A percentile compares a stretch with the other conserved stretches of the same genome.
These are phyloP conservation scores for Lasioglossum morio DNA, from an alignment of 2,888 invertebrate species.

Conservation along the genomic window DNA sequence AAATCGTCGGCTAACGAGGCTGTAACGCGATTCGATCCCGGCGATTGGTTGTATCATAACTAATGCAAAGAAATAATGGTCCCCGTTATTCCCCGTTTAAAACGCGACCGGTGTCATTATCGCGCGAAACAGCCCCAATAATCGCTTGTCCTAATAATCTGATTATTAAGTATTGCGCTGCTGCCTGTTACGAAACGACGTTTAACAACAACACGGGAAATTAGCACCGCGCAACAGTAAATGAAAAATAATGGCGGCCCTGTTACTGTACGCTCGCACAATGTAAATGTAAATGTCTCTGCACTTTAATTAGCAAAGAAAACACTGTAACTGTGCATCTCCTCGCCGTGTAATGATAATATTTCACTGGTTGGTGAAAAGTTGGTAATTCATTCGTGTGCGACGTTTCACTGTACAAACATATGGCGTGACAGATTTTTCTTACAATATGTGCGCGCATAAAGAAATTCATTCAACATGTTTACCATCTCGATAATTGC, in stretches of 20 bases:
- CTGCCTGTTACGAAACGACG: slow-evolving; percentile 27
- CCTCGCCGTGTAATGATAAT: not conserved
- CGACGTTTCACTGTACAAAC: not conserved
- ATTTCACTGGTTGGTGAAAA: not conserved
- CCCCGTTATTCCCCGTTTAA: slow-evolving; percentile 44
- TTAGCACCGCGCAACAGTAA: slow-evolving; percentile 3
- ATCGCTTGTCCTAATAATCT: slow-evolving; percentile 52
- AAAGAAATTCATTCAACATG: not conserved
- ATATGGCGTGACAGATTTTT: not conserved
- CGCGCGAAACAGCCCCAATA: slow-evolving; percentile 29
- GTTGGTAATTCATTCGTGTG: not conserved
- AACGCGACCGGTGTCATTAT: slow-evolving; percentile 31
- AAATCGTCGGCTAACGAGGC: slow-evolving; percentile 50
- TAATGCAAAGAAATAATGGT: slow-evolving; percentile 52
- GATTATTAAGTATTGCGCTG: slow-evolving; percentile 34
- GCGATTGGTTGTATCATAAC: slow-evolving; percentile 30
- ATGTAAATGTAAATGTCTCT: not conserved
- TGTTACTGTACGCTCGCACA: not conserved
- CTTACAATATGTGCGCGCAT: not conserved
- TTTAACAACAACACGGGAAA: slow-evolving; percentile 4
- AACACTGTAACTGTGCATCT: not conserved
- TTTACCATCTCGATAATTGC: no score
- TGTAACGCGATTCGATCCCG: slow-evolving; percentile 16
- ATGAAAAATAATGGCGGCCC: slow-evolving; percentile 44
- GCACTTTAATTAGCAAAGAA: not conserved